phyloP scores from a whole-genome alignment of 1,140 invertebrate species.

The Araneus ventricosus region DNA sequence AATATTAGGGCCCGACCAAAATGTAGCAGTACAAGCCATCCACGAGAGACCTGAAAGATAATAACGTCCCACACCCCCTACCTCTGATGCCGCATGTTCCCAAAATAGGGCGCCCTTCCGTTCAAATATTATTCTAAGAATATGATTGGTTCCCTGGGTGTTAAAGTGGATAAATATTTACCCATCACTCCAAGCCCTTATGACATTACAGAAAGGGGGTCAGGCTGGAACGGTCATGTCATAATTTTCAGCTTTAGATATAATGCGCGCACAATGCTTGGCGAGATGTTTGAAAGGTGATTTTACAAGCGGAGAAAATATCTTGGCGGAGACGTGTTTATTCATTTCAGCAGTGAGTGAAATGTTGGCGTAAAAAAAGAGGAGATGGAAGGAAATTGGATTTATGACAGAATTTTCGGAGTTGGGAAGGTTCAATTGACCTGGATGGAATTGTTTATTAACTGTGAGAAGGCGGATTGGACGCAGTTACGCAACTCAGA shows the following conservation, averaged over 20 bases:
- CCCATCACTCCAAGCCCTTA: conserved; percentile 28
- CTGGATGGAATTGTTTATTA: background rate
- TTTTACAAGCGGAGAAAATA: background rate
- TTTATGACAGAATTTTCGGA: background rate
- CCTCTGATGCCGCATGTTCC: background rate
- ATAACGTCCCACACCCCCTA: background rate
- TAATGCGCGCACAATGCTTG: background rate
- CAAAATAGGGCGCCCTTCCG: conserved; percentile 24
- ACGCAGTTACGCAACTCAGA: no score
- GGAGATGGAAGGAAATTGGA: background rate
- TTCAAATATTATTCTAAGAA: conserved; percentile 61
- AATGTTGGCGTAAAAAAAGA: background rate
- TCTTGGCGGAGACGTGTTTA: background rate
- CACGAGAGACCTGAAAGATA: conserved; percentile 17
- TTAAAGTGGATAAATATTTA: conserved; percentile 62
- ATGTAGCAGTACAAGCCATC: background rate
- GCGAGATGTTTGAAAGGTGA: background rate
- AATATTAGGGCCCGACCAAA: background rate
- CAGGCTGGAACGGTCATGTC: conserved; percentile 8
- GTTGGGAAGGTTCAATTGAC: background rate
- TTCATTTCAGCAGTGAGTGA: background rate
- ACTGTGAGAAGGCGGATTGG: background rate
- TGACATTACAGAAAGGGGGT: conserved; percentile 28
- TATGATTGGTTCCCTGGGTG: conserved; percentile 50
- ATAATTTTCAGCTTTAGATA: conserved; percentile 50